Evolutionary conservation across 2,888 invertebrate species (phyloP), one percentile per base, ranked within the genome.

Genomic region (Synanthedon tipuliformis): DNA sequence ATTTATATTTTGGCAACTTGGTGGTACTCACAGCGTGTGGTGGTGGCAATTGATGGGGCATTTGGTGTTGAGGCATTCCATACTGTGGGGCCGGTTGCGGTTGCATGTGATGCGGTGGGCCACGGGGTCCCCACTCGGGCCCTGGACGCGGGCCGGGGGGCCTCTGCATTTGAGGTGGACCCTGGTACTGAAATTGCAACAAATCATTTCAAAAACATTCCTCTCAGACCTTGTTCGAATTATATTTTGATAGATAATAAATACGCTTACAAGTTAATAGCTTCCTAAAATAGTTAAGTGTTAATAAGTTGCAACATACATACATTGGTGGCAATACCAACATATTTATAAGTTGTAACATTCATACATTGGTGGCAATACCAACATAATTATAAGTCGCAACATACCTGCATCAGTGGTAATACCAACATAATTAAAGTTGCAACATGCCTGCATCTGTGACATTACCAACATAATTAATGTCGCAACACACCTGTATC

Each of bases 311-410:
- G n/a, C n/a, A n/a, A n/a, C n/a, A 16, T 3, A 16, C 16, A 1
- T 16, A 3, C 16, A 16, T 16, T 16, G 3, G 16, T 16, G 16
- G 16, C 16, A 16, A 16, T 16, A 16, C 16, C 16, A 16, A 16
- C 8, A 34, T 3, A 34, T 1, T 8, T 8, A 34, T n/a, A 8
- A 34, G 8, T 34, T 34, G 34, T 5, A 45, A 49, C 23, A 7
- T 1, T 83, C 85, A 75, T 84, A 86, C 90, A 90, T 90, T 54
- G 90, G 91, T 12, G 90, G 90, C 55, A 23, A 23, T 23, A 23
- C 23, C 4, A 23, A 23, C 23, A 23, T 4, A 4, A 4, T 23
- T 23, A 23, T 1, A 23, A 4, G 4, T 23, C 4, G 23, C 23
- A 23, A 23, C 23, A 23, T 1, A 23, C 23, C 1, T 5, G 23